Conservation (phyloP, 2,113 vertebrate genomes). For the Saguinus imperator region DNA sequence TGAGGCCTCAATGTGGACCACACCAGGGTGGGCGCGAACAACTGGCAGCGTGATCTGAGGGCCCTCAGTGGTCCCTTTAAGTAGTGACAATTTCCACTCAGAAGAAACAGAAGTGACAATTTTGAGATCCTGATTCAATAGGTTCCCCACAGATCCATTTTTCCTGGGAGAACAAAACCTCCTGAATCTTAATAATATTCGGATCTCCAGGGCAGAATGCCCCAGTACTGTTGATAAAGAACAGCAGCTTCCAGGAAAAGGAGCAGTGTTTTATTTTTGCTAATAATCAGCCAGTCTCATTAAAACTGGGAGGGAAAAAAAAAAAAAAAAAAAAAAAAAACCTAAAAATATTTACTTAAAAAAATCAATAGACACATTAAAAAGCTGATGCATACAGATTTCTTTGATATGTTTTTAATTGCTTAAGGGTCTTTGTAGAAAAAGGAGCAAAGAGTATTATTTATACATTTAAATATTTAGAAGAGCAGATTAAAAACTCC, state of each 20-base stretch:
- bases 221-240: neutral
- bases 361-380: neutral
- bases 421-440: neutral
- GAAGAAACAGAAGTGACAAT: neutral
- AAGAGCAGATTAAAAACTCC: neutral
- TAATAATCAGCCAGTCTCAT: neutral
- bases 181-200: neutral
- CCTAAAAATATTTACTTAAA: neutral
- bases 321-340: too few relatives aligned
- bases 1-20: too few relatives aligned
- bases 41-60: accelerated
- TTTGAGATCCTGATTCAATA: neutral
- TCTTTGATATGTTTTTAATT: neutral
- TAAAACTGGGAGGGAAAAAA: neutral
- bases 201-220: neutral
- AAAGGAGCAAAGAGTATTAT: neutral
- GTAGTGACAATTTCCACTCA: neutral
- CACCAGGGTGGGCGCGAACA: accelerated
- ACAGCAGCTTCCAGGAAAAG: neutral
- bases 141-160: neutral
- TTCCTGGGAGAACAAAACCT: neutral
- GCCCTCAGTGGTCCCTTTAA: neutral
- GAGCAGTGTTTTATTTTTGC: neutral
- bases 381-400: neutral
- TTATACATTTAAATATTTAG: accelerated